These are phyloP conservation scores for Drosophila mercatorum DNA, from an alignment of 2,888 invertebrate species.

Conservation along the genomic window DNA sequence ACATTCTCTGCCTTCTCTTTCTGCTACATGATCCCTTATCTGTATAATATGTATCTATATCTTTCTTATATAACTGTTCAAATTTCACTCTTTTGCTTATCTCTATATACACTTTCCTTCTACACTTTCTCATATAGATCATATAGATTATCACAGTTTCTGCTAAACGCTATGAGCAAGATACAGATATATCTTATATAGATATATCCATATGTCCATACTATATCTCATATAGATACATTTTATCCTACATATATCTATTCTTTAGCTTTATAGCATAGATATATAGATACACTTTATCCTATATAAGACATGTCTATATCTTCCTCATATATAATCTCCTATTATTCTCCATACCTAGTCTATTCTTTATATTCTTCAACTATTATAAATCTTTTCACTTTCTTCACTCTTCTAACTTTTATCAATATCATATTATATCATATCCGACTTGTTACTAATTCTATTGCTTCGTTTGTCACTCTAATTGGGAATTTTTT, in stretches of 20 bases:
- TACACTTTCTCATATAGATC: too few species aligned
- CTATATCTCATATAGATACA: not conserved
- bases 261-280: too few species aligned
- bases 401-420: not conserved
- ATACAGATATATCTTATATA: not conserved
- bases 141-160: too few species aligned
- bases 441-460: not conserved
- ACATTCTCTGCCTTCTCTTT: too few species aligned
- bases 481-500: not conserved
- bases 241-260: too few species aligned
- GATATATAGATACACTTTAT: not conserved
- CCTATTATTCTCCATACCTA: too few species aligned
- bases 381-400: too few species aligned
- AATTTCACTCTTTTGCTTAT: not conserved
- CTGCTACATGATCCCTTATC: not conserved
- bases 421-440: not conserved
- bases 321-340: too few species aligned
- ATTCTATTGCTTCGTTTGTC: constrained; percentile 1
- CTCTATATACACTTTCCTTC: not conserved
- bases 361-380: too few species aligned
- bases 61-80: not conserved
- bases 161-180: not conserved
- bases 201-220: too few species aligned
- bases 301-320: too few species aligned
- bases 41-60: not conserved